Conservation (phyloP, 2,797 vertebrate species). For the Sciurus carolinensis region DNA sequence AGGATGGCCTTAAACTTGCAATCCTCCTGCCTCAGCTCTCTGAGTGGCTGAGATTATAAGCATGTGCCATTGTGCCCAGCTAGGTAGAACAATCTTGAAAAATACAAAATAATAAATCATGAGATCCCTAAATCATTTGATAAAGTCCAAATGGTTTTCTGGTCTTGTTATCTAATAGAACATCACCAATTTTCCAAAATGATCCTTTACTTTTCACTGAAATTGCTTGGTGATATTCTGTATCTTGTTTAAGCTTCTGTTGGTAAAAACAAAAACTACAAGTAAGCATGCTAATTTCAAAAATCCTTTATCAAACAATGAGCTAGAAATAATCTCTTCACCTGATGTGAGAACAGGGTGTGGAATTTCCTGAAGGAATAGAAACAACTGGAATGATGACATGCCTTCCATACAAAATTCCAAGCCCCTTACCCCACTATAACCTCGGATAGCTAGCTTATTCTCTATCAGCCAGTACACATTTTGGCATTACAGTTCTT, state of each 20-base stretch:
- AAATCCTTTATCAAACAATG: slow-evolving; percentile 17
- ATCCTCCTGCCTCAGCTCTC: too few relatives aligned
- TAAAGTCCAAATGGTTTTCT: not conserved
- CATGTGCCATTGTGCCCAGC: too few relatives aligned
- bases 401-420: not conserved
- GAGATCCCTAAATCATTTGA: not conserved
- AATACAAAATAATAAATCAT: not conserved
- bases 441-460: not conserved
- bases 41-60: too few relatives aligned
- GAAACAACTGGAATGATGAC: not conserved
- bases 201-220: not conserved
- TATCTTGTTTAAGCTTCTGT: not conserved
- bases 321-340: slow-evolving; percentile 29
- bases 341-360: not conserved
- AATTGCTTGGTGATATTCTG: not conserved
- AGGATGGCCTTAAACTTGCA: too few relatives aligned
- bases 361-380: slow-evolving; percentile 20
- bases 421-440: not conserved
- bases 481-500: not conserved
- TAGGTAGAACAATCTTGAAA: not conserved
- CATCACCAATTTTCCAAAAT: slow-evolving; percentile 22
- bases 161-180: not conserved
- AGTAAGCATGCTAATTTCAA: slow-evolving; percentile 31
- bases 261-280: not conserved
- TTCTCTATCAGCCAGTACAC: not conserved